Evolutionary conservation across 2,888 invertebrate genomes (phyloP), one percentile per base, ranked within the genome.

Genomic region (Heliconius erato): DNA sequence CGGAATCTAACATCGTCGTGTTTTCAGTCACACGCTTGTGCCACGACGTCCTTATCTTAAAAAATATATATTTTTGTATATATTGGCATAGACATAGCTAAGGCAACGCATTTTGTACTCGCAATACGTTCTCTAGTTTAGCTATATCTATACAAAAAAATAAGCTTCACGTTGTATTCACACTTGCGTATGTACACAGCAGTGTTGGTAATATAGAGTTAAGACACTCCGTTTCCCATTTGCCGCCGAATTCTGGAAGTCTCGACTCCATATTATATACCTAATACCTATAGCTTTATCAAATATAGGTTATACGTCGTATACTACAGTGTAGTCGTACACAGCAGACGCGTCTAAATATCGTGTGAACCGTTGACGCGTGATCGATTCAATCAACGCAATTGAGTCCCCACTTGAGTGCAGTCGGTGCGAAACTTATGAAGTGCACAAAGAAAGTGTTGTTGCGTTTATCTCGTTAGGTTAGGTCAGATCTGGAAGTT

Each of bases 301-400:
- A 54, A 54, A 77, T 65, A 26, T 77, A 77, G 40, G 19, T 65
- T 44, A 28, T 7, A 63, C 6, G 26, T 72, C 9, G 19, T 12
- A 76, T n/a, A n/a, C n/a, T n/a, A n/a, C 16, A 67, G 67, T 68
- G 14, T 11, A 59, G 9, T 59, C 9, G 9, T 32, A 54, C 23
- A 12, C 26, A 59, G 16, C 49, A 44, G 69, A 68, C 49, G 44
- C 78, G 54, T 79, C 79, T 44, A 44, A 77, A 78, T 80, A 82
- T 84, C 87, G 87, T 86, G 88, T 88, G 87, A 83, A 85, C 79
- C 85, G 85, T 82, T 87, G 87, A 85, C 85, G 86, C 87, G 86
- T 87, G 86, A 85, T 87, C 86, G 86, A 88, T 87, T 87, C 87
- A 88, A 89, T 90, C 86, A 87, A 86, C 86, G 84, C 88, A 86